Evolutionary conservation across 1,140 invertebrate species (phyloP).

Genomic region (Anastatus disparis): DNA sequence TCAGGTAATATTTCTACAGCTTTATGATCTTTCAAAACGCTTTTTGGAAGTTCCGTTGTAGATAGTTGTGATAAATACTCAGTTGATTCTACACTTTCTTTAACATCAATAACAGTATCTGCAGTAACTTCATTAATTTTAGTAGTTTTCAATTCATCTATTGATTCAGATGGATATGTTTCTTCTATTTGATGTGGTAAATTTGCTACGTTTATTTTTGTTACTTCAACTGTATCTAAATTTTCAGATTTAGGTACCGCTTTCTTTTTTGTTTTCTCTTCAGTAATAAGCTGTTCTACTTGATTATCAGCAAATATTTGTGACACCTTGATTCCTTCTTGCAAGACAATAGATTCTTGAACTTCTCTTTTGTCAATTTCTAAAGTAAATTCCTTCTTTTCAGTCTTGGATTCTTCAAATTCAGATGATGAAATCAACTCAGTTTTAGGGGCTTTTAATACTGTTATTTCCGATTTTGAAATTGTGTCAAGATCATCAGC

Average conservation of each 20-base stretch:
- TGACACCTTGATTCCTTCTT: background rate
- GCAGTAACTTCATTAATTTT: background rate
- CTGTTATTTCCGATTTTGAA: slow-evolving; percentile 27
- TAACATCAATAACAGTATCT: background rate
- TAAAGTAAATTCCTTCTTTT: slow-evolving; percentile 60
- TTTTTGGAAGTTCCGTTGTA: background rate
- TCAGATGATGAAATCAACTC: slow-evolving; percentile 16
- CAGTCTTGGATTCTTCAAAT: slow-evolving; percentile 31
- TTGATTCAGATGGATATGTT: background rate
- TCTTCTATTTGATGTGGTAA: background rate
- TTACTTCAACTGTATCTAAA: slow-evolving; percentile 47
- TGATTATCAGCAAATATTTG: background rate
- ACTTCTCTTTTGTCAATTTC: slow-evolving; percentile 60
- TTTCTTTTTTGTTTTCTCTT: slow-evolving; percentile 38
- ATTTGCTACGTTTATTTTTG: slow-evolving; percentile 23
- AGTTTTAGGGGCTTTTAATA: slow-evolving; percentile 34
- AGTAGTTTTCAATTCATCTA: background rate
- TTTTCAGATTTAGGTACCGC: background rate
- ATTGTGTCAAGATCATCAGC: slow-evolving; percentile 30
- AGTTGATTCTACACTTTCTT: background rate
- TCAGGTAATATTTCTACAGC: background rate
- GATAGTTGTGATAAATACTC: background rate
- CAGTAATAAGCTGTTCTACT: slow-evolving; percentile 6
- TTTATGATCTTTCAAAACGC: no score
- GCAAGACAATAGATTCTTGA: slow-evolving; percentile 46